Evolutionary conservation across 2,888 invertebrate species (phyloP), one percentile per base, ranked within the genome.

Genomic region (Drosophila testacea): DNA sequence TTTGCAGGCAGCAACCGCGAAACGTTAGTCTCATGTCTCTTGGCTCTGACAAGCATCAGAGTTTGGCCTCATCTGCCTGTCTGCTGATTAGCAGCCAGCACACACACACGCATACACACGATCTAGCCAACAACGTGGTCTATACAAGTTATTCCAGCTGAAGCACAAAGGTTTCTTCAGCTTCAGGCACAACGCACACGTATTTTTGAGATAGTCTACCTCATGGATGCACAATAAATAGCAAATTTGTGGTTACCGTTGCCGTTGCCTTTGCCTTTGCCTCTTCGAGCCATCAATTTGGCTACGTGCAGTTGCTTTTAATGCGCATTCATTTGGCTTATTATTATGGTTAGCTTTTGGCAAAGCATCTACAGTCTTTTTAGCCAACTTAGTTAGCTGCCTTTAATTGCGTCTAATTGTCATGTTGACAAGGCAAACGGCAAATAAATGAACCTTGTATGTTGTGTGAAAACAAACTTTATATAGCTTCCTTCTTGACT

Each of bases 321-420:
- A 65, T 69, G 74, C 64, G 51, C 64, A 65, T 68, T 73, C 69
- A 59, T 60, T 73, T 36, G 63, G 48, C 36, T 50, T 54, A 46
- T 39, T 51, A 39, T 13, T 56, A 47, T 66, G 32, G 36, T 39
- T 13, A 38, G 57, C 44, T 64, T 56, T 63, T 52, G 36, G 74
- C 57, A 44, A 30, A 38, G 36, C 42, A 32, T 68, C 64, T 63
- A 47, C 61, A 38, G 30, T 54, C 61, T 28, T 47, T 46, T 69
- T 32, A 55, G 50, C 56, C 46, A 74, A 87, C 67, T 66, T 71
- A 68, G 71, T 69, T 81, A 48, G 39, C 39, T 28, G 66, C 64
- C 67, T 69, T 75, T 80, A 85, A 86, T 88, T 81, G 75, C 70
- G 57, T 73, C 69, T 83, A 83, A 83, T 83, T 83, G 81, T 65